Evolutionary conservation across 2,113 vertebrate genomes (phyloP).

Genomic region (Potamarius usumacintae): DNA sequence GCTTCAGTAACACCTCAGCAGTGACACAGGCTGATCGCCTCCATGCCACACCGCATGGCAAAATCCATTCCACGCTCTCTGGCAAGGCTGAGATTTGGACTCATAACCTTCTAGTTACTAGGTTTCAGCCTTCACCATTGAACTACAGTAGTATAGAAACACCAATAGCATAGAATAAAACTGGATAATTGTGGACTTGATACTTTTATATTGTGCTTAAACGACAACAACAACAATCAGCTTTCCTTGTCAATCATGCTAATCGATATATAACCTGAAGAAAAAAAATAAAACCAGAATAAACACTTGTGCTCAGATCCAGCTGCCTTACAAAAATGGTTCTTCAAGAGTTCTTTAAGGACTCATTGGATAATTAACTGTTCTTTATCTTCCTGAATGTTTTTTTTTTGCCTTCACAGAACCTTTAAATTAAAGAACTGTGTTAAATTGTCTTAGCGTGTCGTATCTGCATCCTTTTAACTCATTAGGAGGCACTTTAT

Average conservation of each 20-base stretch:
- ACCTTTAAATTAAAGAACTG: neutral
- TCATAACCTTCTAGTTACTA: neutral
- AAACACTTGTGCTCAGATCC: neutral
- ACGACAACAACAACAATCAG: neutral
- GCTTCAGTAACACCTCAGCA: too few relatives aligned
- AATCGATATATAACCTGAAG: neutral
- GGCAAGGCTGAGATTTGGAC: neutral
- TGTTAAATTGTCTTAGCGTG: neutral
- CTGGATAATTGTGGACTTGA: neutral
- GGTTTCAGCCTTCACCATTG: neutral
- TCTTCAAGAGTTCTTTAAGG: neutral
- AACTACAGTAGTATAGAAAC: neutral
- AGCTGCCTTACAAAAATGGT: neutral
- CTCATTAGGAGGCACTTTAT: neutral
- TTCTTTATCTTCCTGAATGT: neutral
- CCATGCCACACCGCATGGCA: too few relatives aligned
- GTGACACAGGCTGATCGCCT: too few relatives aligned
- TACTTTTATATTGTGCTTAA: too few relatives aligned
- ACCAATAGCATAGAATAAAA: neutral
- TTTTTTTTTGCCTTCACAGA: neutral
- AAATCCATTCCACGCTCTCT: neutral
- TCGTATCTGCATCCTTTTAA: neutral
- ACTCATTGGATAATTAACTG: neutral
- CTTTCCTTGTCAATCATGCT: neutral
- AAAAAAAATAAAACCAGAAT: neutral